phyloP scores from a whole-genome alignment of 37 sponge, comb jelly and placozoan genomes.

The Hexactinellida sp. region DNA sequence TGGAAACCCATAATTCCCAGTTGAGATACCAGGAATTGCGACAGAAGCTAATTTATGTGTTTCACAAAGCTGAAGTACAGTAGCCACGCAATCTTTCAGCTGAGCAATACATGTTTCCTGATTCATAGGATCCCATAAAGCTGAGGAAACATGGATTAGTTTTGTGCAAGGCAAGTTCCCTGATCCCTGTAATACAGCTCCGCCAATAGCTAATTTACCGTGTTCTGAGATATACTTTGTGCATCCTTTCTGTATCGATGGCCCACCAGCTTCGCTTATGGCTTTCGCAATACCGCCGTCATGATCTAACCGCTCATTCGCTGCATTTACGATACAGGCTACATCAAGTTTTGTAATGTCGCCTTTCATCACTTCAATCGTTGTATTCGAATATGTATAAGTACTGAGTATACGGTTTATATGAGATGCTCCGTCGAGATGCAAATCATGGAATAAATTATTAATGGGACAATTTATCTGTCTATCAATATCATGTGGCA shows the following conservation, averaged over 20 bases:
- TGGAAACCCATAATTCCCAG: slow-evolving; percentile 54
- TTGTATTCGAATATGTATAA: background rate
- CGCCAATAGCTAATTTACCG: slow-evolving; percentile 29
- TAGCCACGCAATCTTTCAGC: slow-evolving; percentile 25
- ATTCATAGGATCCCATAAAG: slow-evolving; percentile 42
- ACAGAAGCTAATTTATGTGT: slow-evolving; percentile 24
- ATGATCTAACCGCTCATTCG: slow-evolving; percentile 59
- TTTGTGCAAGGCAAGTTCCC: slow-evolving; percentile 53
- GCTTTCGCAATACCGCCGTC: slow-evolving; percentile 52
- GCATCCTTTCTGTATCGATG: slow-evolving; percentile 44
- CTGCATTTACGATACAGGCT: slow-evolving; percentile 54
- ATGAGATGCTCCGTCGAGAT: background rate
- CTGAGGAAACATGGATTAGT: slow-evolving; percentile 63
- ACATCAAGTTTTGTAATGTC: background rate
- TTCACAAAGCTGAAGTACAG: slow-evolving; percentile 17
- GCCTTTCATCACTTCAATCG: slow-evolving; percentile 4
- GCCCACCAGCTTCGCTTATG: slow-evolving; percentile 52
- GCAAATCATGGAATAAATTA: background rate
- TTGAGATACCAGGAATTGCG: slow-evolving; percentile 53
- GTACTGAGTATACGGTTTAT: background rate
- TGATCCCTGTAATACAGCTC: slow-evolving; percentile 37
- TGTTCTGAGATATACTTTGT: slow-evolving; percentile 18
- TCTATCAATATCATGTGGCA: background rate
- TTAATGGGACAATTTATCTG: background rate
- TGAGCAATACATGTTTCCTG: slow-evolving; percentile 20